A percentile compares a stretch with the other conserved stretches of the same genome.
phyloP scores from a whole-genome alignment of 2,797 vertebrate species.

The Chelidonichthys spinosus region DNA sequence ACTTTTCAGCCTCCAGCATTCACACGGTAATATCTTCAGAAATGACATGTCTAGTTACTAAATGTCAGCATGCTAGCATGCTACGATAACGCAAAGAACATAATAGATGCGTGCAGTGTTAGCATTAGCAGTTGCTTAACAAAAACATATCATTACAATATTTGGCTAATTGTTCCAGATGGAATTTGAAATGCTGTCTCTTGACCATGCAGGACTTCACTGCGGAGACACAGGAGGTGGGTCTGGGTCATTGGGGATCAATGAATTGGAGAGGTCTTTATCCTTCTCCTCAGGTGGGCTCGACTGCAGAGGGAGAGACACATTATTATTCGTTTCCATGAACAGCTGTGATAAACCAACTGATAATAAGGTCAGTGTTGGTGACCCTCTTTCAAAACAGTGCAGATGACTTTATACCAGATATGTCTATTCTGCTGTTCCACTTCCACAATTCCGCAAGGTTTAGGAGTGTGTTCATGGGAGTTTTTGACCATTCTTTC shows the following conservation, averaged over 20 bases:
- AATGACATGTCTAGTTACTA: too few relatives aligned
- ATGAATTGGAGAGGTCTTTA: conserved; percentile 33
- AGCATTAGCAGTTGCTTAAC: conserved; percentile 6
- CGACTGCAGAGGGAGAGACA: conserved; percentile 37
- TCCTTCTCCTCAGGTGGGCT: not conserved
- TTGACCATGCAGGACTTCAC: not conserved
- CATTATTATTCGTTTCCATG: too few relatives aligned
- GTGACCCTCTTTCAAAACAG: not conserved
- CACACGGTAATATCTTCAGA: not conserved
- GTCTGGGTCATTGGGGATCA: not conserved
- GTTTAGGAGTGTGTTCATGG: too few relatives aligned
- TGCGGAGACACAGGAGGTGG: not conserved
- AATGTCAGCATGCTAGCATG: not conserved
- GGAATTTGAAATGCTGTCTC: not conserved
- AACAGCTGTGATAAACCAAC: not conserved
- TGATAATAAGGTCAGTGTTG: not conserved
- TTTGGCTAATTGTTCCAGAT: not conserved
- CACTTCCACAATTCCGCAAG: too few relatives aligned
- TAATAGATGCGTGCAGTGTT: not conserved
- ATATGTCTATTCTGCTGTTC: too few relatives aligned
- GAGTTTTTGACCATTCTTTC: too few relatives aligned
- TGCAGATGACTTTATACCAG: not conserved
- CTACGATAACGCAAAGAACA: too few relatives aligned
- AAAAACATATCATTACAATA: not conserved
- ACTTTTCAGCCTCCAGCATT: not conserved